Evolutionary conservation across 2,797 vertebrate genomes (phyloP).

Genomic region (Poecilia velifera): DNA sequence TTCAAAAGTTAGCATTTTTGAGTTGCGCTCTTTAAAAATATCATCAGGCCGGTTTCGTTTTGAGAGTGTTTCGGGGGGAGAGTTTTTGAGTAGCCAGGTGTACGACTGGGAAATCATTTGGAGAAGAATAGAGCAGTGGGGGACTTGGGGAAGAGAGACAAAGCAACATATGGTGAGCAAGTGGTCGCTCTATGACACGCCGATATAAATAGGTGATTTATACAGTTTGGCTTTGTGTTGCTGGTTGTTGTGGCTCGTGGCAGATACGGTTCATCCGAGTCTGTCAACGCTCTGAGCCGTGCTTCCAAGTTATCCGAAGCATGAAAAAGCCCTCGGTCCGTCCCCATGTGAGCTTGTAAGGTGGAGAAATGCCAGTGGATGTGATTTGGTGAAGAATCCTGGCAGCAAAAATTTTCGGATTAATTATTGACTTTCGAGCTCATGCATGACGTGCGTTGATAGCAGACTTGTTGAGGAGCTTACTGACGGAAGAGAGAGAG

Average conservation of each 20-base stretch:
- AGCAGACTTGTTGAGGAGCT: constrained; percentile 36
- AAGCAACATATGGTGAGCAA: constrained; percentile 54
- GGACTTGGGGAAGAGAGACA: constrained; percentile 39
- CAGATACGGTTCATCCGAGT: constrained; percentile 59
- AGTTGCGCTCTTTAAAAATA: constrained; percentile 36
- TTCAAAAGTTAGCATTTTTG: constrained; percentile 41
- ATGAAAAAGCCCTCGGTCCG: constrained; percentile 62
- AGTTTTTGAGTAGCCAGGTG: constrained; percentile 55
- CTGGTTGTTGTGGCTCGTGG: constrained; percentile 34
- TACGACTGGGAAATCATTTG: constrained; percentile 42
- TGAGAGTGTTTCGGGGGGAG: constrained; percentile 41
- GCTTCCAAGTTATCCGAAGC: constrained; percentile 65
- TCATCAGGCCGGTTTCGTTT: constrained; percentile 31
- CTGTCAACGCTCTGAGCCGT: constrained; percentile 55
- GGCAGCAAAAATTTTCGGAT: constrained; percentile 34
- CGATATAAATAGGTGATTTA: constrained; percentile 46
- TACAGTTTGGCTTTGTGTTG: constrained; percentile 47
- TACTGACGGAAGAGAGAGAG: constrained; percentile 44
- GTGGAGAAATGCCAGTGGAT: constrained; percentile 41
- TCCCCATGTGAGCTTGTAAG: constrained; percentile 43
- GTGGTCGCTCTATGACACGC: constrained; percentile 33
- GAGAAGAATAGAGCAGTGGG: constrained; percentile 31
- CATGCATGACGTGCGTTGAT: constrained; percentile 30
- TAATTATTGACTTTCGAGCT: constrained; percentile 55
- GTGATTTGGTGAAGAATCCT: constrained; percentile 30